phyloP scores from a whole-genome alignment of 2,113 vertebrate species.

The Acrocephalus arundinaceus region DNA sequence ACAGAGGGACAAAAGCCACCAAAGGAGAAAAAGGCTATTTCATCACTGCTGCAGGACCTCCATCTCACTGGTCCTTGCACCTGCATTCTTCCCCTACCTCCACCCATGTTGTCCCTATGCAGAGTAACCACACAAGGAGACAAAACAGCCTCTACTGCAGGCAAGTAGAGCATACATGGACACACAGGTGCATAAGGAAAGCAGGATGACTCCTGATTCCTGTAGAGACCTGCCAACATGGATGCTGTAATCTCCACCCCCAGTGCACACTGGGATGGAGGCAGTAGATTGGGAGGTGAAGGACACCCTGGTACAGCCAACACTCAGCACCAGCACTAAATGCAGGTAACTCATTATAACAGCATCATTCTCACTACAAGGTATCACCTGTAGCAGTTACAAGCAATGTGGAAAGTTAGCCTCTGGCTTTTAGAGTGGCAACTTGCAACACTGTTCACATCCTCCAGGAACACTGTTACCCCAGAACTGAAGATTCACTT shows the following conservation, averaged over 20 bases:
- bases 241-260: not conserved
- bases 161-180: not conserved
- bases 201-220: not conserved
- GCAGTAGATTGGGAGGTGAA: not conserved
- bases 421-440: not conserved
- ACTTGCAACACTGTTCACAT: not conserved
- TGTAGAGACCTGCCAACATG: not conserved
- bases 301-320: accelerated
- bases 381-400: not conserved
- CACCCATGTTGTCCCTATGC: not conserved
- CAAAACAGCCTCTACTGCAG: not conserved
- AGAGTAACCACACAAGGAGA: not conserved
- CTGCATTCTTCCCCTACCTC: not conserved
- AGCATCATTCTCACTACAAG: not conserved
- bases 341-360: not conserved
- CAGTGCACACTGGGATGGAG: not conserved
- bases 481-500: not conserved
- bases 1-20: slow-evolving; percentile 38
- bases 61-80: not conserved
- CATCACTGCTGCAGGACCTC: not conserved
- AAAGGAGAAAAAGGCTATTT: slow-evolving; percentile 9
- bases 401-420: not conserved
- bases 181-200: not conserved
- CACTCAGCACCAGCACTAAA: not conserved
- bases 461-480: not conserved